A percentile compares a stretch with the other conserved stretches of the same genome.
Conservation (phyloP, 2,113 vertebrate genomes). For the Nematolebias whitei region DNA sequence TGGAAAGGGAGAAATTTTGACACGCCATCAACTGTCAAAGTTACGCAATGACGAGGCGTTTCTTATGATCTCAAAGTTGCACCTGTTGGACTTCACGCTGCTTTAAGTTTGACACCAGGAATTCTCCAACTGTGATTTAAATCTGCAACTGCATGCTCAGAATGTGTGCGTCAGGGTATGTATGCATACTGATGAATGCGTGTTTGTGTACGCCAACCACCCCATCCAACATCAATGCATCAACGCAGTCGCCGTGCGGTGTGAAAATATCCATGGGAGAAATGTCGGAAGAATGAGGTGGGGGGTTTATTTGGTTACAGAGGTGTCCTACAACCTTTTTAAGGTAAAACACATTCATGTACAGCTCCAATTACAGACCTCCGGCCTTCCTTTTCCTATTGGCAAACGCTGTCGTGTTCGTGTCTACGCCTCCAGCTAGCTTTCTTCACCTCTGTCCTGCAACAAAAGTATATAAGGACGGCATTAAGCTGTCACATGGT, state of each 20-base stretch:
- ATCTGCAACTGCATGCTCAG: constrained; percentile 8
- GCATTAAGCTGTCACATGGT: constrained; percentile 21
- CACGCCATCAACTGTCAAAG: not conserved
- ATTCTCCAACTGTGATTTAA: not conserved
- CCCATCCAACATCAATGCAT: constrained; percentile 25
- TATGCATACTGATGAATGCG: not conserved
- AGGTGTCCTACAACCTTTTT: constrained; percentile 47
- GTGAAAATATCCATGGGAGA: constrained; percentile 9
- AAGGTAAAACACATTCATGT: constrained; percentile 53
- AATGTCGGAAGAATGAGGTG: constrained; percentile 20
- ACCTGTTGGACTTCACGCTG: constrained; percentile 8
- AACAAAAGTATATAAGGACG: constrained; percentile 58
- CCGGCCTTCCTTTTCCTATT: constrained; percentile 22
- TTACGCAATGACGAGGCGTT: not conserved
- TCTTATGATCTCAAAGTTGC: not conserved
- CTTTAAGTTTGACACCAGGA: constrained; percentile 6
- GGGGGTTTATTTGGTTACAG: constrained; percentile 14
- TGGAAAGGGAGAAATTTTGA: too few relatives aligned
- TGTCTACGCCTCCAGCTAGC: constrained; percentile 17
- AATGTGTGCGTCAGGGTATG: not conserved
- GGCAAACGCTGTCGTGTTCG: constrained; percentile 14
- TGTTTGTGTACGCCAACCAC: constrained; percentile 6
- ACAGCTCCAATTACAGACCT: constrained; percentile 48
- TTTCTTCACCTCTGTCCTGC: constrained; percentile 20
- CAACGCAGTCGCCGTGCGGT: constrained; percentile 35